A percentile compares a stretch with the other conserved stretches of the same genome.
Conservation (phyloP, 2,113 vertebrate genomes). For the Aphyosemion australe region DNA sequence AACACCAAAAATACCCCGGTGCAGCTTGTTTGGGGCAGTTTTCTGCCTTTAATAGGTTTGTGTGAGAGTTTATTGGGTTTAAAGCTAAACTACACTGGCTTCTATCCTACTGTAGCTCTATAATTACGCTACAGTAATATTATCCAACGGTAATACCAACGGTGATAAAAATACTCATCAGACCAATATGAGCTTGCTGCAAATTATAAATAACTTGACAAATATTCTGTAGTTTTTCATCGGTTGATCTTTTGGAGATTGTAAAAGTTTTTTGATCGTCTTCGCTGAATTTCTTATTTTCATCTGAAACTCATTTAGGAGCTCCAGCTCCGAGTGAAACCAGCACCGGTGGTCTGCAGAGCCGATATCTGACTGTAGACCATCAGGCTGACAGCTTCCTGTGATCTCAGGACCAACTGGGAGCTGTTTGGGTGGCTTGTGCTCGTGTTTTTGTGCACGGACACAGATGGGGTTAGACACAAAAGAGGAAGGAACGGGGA, state of each 20-base stretch:
- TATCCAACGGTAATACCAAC: constrained; percentile 26
- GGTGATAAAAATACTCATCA: constrained; percentile 42
- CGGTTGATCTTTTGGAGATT: not conserved
- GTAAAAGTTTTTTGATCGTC: no score
- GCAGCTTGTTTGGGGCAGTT: not conserved
- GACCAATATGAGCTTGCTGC: constrained; percentile 6
- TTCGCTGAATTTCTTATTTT: no score
- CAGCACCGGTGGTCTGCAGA: not conserved
- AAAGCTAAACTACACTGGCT: not conserved
- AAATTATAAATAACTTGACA: constrained; percentile 9
- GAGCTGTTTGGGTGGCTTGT: constrained; percentile 31
- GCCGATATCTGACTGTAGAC: constrained; percentile 37
- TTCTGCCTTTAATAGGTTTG: not conserved
- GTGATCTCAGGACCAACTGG: constrained; percentile 38
- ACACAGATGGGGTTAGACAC: constrained; percentile 25
- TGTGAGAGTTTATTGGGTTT: not conserved
- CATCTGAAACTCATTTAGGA: not conserved
- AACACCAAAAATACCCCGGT: not conserved
- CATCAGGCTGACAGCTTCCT: constrained; percentile 35
- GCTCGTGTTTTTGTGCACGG: not conserved
- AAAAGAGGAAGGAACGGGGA: constrained; percentile 34
- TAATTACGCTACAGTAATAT: constrained; percentile 39
- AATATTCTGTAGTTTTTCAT: constrained; percentile 15
- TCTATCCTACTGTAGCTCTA: constrained; percentile 14
- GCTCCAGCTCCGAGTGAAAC: no score